A percentile compares a stretch with the other conserved stretches of the same genome.
Conservation (phyloP, 2,113 vertebrate species). For the Rhinolophus sinicus region DNA sequence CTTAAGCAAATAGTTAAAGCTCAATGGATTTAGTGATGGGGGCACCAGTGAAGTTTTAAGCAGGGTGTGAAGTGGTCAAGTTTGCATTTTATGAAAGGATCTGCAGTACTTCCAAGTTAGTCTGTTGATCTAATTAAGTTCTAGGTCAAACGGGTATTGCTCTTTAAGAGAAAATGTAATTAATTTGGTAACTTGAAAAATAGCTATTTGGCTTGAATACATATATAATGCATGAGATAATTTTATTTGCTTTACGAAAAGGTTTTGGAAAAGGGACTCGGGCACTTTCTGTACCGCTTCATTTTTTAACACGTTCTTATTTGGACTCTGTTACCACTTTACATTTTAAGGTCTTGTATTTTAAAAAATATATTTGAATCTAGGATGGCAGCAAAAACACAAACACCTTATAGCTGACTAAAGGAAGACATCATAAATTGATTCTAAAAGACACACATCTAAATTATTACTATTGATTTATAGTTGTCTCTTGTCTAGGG, state of each 20-base stretch:
- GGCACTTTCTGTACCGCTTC: neutral
- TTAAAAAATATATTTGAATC: neutral
- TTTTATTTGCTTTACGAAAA: conserved; percentile 4
- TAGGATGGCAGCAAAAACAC: neutral
- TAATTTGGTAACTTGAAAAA: conserved; percentile 25
- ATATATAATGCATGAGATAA: neutral
- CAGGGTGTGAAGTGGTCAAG: neutral
- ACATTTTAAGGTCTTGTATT: conserved; percentile 33
- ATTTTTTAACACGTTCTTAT: neutral
- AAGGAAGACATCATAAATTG: neutral
- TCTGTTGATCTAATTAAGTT: neutral
- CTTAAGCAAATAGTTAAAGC: neutral
- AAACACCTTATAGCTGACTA: neutral
- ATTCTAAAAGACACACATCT: neutral
- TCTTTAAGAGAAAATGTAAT: neutral
- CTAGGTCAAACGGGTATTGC: neutral
- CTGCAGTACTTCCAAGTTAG: neutral
- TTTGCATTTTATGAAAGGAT: neutral
- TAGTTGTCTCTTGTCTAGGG: neutral
- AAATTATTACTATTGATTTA: neutral
- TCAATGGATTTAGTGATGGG: neutral
- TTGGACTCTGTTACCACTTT: neutral
- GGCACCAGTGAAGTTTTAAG: neutral
- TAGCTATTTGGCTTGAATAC: neutral
- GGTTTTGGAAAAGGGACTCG: neutral